Evolutionary conservation across 2,888 invertebrate species (phyloP), one percentile per base, ranked within the genome.

Genomic region (Sphinx pinastri): DNA sequence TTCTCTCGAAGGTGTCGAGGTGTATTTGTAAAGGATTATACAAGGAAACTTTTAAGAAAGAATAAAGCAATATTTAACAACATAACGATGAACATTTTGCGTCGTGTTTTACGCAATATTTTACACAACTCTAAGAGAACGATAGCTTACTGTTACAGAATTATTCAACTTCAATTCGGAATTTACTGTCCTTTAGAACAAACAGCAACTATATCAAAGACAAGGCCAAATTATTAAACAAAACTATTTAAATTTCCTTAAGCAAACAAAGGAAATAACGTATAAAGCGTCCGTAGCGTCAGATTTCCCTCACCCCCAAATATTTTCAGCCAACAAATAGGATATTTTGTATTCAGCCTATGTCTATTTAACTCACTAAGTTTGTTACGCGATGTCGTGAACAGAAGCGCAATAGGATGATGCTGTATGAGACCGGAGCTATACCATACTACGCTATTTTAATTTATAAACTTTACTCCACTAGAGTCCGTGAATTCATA

Each of bases 291-390:
- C 70, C 19, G 66, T 49, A 71, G 69, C 71, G 51, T 69, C 70
- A 49, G 63, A 63, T 69, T 54, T 54, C 68, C 49, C 69, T 72
- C 52, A 49, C 70, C 71, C 59, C 68, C 74, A 74, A 70, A 71
- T 67, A 75, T 78, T 77, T 77, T 70, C 77, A 78, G 75, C 76
- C 75, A 74, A 79, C 69, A 75, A 75, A 74, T 75, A 74, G 72
- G 77, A 77, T 79, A 78, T 79, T 79, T 68, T 71, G 77, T 78
- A 79, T 79, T 79, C 79, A 68, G 72, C 71, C 72, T 71, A 72
- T 68, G 74, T 73, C 63, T 66, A 74, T 68, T 69, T 51, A 68
- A 72, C 72, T 75, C 70, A 71, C 71, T 72, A 68, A 68, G 72
- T 76, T 67, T 60, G 74, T 77, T 78, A 77, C 73, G 63, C 63